Evolutionary conservation across 1,140 invertebrate species (phyloP), one percentile per base, ranked within the genome.

Genomic region (Battus philenor): DNA sequence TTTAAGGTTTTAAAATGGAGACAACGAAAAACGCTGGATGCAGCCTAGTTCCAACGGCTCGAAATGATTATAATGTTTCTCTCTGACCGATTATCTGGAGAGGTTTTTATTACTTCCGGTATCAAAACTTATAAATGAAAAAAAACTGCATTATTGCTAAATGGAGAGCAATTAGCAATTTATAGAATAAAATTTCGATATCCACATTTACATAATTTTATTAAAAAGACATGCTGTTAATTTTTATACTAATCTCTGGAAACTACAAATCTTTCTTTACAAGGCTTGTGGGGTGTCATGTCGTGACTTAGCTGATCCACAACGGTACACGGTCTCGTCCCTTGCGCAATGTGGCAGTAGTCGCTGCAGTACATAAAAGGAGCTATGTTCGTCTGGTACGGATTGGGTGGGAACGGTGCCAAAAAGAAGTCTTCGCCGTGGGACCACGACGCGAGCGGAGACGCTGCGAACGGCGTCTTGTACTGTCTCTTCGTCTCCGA

Each of bases 361-460:
- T 84, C 80, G 33, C 73, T 81, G 39, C 80, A 81, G 45, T 84
- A 84, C 80, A 84, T 84, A 34, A 78, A 78, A 0, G 80, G 80
- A 0, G 80, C 69, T 2, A 76, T 69, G 47, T 76, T 73, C 0
- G 80, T 80, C 43, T 81, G 80, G 15, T 61, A 80, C 1, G 77
- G 75, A 20, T 79, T 81, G 0, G 79, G 77, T 0, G 63, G 68
- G 47, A 65, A 80, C 0, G 72, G 74, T 1, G 76, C 66, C 26
- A 77, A 36, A 22, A 75, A 66, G 30, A 75, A 80, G 3, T 26
- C 20, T 46, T 80, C 78, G 0, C 73, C 76, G 17, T 74, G 68
- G 9, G 30, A 22, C 74, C 76, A 82, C 2, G 69, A 64, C 0
- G 78, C 74, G 0, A 82, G 53, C 0, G 54, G 26, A 1, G 76